Evolutionary conservation across 2,888 invertebrate species (phyloP), one percentile per base, ranked within the genome.

Genomic region (Limnephilus auricula): DNA sequence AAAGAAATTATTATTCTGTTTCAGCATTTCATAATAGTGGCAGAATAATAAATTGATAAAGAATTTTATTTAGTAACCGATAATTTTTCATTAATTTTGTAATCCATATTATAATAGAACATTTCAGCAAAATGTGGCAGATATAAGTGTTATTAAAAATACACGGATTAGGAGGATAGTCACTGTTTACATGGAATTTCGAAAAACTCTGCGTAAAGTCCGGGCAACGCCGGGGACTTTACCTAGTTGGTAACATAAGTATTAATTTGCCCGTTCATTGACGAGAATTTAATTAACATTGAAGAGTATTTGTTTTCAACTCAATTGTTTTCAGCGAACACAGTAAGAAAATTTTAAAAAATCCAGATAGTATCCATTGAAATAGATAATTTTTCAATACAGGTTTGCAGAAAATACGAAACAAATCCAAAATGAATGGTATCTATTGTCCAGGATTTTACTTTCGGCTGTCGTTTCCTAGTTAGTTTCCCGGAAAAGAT

Each of bases 401-500:
- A 65, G 18, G 18, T 65, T 65, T 6, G 1, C 18, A 18, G 25
- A 40, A 40, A 87, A 87, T 78, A 78, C 31, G 78, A 87, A 18
- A 32, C 65, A 31, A 25, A 32, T 34, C 87, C 31, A 88, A 87
- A 65, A n/a, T n/a, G 18, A 88, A 88, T 88, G 78, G 37, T 5
- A 1, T 78, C n/a, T n/a, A 88, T 79, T 88, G 87, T 88, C 87
- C 34, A 31, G 34, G 87, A 12, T 78, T 34, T 45, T 40, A 12
- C 32, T n/a, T 32, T 9, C 34, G 34, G 31, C n/a, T 30, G 15
- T 88, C 87, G 30, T 88, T 88, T 88, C 79, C 79, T 88, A n/a
- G 87, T 79, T 88, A 88, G 87, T 78, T 34, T 65, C n/a, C 37
- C 37, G 15, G 87, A 34, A 88, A 88, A n/a, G 78, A 45, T 31